Base-by-base conservation (phyloP, 2,888 invertebrate genomes). In the Drosophila mimetica region DNA sequence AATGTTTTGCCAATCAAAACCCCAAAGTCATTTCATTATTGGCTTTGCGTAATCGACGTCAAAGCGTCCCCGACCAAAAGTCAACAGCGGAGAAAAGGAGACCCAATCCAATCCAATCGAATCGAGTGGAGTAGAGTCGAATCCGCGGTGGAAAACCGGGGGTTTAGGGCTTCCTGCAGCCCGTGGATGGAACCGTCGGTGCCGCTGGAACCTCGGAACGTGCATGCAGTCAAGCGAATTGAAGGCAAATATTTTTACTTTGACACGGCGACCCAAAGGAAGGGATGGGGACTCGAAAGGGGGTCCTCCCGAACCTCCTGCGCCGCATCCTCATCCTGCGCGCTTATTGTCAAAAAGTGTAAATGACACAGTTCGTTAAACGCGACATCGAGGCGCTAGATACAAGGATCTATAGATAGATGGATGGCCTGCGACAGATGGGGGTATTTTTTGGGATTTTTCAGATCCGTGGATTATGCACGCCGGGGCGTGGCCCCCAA, bases 331-430 rank as follows among this genome's bases (percentile, higher is more conserved):
- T n/a, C 11, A 4, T 16, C 4, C 41, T 14, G 25, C 71, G 74
- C 71, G 74, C 84, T 84, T 79, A 84, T 81, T 82, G 85, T 75
- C 80, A 80, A 86, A 72, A 83, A 87, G 89, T 89, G 89, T 89
- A 88, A 89, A 89, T 89, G 87, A 89, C 88, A 88, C 89, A 88
- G 89, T 89, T 88, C 89, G 89, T 88, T 88, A 89, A 87, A 77
- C 86, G 85, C 78, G 55, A 63, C 66, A 71, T 58, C 63, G 48
- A 61, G 47, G 63, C 64, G 72, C 53, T 48, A 41, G 63, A 63
- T 63, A 63, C 63, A 67, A 50, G 71, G 42, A 71, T 41, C 67
- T 41, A 63, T 54, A 50, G 42, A 36, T 48, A 57, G 39, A 55
- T 55, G 42, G 22, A 42, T 16, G 9, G 25, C 42, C 59, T 42